These are phyloP conservation scores for Dasyurus viverrinus DNA, from an alignment of 2,113 vertebrate genomes.

Conservation along the genomic window DNA sequence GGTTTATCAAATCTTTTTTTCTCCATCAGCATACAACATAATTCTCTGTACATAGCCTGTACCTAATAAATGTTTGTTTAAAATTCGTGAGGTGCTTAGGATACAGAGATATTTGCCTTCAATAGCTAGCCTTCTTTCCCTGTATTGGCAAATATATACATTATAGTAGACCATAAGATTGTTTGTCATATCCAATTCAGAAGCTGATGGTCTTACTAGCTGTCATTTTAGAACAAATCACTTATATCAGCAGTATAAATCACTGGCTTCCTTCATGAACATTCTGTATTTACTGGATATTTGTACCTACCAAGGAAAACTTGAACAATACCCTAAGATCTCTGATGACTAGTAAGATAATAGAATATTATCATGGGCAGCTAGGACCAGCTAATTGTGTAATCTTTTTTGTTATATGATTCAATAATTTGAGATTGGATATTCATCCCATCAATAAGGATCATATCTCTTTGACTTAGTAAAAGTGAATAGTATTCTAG, in stretches of 20 bases:
- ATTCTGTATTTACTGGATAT: not conserved
- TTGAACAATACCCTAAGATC: not conserved
- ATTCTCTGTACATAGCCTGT: not conserved
- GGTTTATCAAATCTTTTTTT: not conserved
- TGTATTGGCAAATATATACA: no score
- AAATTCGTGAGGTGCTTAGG: not conserved
- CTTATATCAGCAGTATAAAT: not conserved
- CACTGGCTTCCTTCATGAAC: not conserved
- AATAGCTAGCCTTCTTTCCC: no score
- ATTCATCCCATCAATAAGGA: not conserved
- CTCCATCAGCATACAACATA: not conserved
- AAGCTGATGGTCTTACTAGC: not conserved
- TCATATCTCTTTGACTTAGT: not conserved
- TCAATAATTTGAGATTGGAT: not conserved
- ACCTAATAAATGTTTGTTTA: slow-evolving; percentile 17
- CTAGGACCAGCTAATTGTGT: not conserved
- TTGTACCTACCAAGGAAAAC: not conserved
- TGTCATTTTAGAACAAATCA: not conserved
- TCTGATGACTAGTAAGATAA: not conserved
- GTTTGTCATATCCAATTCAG: not conserved
- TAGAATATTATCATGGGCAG: not conserved
- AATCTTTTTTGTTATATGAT: not conserved
- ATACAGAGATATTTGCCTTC: not conserved
- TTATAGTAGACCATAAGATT: not conserved
- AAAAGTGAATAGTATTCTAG: not conserved